These are phyloP conservation scores for Lepilemur ruficaudatus DNA, from an alignment of 2,797 vertebrate genomes.

Conservation along the genomic window DNA sequence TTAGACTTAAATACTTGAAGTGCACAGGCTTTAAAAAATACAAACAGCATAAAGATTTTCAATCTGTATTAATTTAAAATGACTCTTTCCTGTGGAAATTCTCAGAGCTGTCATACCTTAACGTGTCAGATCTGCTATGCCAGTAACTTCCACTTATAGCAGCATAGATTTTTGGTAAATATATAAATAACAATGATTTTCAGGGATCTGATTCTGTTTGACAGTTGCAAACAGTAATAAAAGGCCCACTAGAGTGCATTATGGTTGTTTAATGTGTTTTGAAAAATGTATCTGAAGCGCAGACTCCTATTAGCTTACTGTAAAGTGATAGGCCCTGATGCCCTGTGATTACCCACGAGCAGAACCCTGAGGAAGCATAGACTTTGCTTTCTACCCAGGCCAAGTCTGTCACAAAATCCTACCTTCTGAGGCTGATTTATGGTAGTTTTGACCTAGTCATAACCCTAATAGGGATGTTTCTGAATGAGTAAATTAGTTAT, in stretches of 20 bases:
- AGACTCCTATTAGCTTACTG: background rate
- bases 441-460: background rate
- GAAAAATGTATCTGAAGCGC: conserved; percentile 1
- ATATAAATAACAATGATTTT: conserved; percentile 45
- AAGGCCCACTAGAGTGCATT: background rate
- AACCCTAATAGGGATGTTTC: background rate
- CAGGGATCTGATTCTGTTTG: background rate
- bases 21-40: background rate
- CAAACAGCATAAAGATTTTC: background rate
- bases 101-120: background rate
- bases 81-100: background rate
- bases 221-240: background rate
- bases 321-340: background rate
- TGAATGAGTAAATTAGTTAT: background rate
- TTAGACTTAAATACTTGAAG: conserved; percentile 21
- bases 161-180: conserved; percentile 17
- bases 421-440: background rate
- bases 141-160: background rate
- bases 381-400: background rate
- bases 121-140: background rate
- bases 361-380: background rate
- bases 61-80: conserved; percentile 22
- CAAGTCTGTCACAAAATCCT: background rate
- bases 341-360: background rate
- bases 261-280: background rate